These are phyloP conservation scores for Anabacerthia variegaticeps DNA, from an alignment of 2,797 vertebrate genomes.

Conservation along the genomic window DNA sequence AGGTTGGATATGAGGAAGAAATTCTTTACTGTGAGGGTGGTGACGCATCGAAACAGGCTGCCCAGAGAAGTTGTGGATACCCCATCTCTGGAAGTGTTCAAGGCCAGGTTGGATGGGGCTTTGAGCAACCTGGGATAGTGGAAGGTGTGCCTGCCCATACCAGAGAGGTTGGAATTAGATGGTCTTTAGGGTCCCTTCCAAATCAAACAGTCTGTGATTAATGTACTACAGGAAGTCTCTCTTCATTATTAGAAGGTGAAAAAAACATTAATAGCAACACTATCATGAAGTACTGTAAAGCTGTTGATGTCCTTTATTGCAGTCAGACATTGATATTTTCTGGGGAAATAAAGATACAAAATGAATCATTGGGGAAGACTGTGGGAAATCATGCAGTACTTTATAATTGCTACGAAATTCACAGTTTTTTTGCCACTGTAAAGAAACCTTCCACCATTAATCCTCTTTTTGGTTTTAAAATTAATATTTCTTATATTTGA, in stretches of 20 bases:
- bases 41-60: background rate
- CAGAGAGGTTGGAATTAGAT: too few relatives aligned
- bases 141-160: accelerated
- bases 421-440: background rate
- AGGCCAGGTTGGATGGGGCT: background rate
- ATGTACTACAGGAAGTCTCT: background rate
- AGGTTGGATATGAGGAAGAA: background rate
- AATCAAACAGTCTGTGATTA: background rate
- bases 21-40: background rate
- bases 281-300: background rate
- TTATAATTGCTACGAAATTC: background rate
- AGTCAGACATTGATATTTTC: background rate
- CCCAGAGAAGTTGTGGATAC: background rate
- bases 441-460: background rate
- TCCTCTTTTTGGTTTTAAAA: background rate
- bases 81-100: background rate
- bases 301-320: background rate
- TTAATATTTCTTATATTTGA: background rate
- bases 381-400: background rate
- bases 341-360: background rate
- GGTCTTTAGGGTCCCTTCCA: background rate
- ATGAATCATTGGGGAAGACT: background rate
- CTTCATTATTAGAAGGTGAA: background rate
- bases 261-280: background rate
- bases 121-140: background rate